These are phyloP conservation scores for Crematogaster levior DNA, from an alignment of 2,888 invertebrate genomes.

Conservation along the genomic window DNA sequence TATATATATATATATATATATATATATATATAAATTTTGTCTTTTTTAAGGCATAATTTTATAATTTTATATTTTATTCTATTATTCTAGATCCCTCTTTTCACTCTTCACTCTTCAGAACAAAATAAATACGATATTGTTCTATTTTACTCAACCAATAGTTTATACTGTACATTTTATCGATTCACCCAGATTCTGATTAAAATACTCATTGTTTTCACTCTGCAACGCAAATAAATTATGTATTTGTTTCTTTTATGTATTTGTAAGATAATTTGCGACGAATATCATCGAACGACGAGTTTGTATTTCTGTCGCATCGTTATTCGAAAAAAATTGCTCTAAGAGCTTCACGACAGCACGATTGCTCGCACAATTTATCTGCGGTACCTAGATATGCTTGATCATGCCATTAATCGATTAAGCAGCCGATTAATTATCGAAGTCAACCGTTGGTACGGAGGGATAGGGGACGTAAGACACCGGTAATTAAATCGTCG, in stretches of 20 bases:
- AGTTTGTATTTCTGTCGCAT: constrained; percentile 65
- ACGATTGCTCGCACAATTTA: constrained; percentile 65
- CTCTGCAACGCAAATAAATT: constrained; percentile 35
- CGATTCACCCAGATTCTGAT: constrained; percentile 29
- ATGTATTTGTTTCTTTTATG: not conserved
- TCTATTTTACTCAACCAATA: not conserved
- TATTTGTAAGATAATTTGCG: constrained; percentile 50
- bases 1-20: too few relatives aligned
- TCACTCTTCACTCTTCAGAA: not conserved
- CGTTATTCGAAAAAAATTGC: constrained; percentile 42
- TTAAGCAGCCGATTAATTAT: constrained; percentile 79
- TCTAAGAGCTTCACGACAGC: constrained; percentile 63
- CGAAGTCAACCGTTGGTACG: constrained; percentile 68
- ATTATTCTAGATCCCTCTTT: not conserved
- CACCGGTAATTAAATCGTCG: constrained; percentile 79
- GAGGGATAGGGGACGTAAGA: constrained; percentile 53
- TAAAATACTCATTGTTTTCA: not conserved
- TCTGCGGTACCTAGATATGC: constrained; percentile 55
- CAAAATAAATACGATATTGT: not conserved
- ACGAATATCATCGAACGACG: constrained; percentile 39
- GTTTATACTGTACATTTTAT: constrained; percentile 22
- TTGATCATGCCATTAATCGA: constrained; percentile 75
- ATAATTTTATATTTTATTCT: not conserved
- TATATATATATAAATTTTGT: not conserved
- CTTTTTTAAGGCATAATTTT: not conserved